Percentiles rank a stretch among this genome's conserved stretches.
phyloP scores from a whole-genome alignment of 2,113 vertebrate genomes.

The Ranitomeya imitator region DNA sequence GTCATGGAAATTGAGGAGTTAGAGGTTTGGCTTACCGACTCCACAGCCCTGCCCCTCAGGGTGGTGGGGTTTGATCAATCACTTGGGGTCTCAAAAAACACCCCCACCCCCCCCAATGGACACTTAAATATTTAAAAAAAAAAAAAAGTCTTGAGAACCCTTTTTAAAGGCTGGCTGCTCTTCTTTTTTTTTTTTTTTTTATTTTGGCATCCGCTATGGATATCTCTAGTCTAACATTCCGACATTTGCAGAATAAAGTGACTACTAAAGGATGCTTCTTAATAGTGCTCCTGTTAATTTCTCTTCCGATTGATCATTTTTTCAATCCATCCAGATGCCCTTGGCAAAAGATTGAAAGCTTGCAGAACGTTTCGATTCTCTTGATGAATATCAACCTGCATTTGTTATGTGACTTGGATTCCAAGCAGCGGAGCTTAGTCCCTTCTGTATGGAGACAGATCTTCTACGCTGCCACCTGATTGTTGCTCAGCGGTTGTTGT shows the following conservation, averaged over 20 bases:
- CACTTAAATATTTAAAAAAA: no score
- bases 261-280: slow-evolving; percentile 17
- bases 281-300: slow-evolving; percentile 38
- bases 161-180: not conserved
- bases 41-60: no score
- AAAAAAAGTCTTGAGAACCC: not conserved
- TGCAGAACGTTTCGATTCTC: slow-evolving; percentile 1
- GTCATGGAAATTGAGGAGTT: no score
- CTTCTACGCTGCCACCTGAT: not conserved
- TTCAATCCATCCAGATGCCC: slow-evolving; percentile 23
- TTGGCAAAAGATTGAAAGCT: slow-evolving; percentile 50
- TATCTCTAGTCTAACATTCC: slow-evolving; percentile 23
- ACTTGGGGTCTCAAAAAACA: no score
- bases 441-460: not conserved
- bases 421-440: not conserved
- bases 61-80: no score
- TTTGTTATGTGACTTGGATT: not conserved
- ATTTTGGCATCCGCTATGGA: not conserved
- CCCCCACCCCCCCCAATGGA: no score
- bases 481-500: not conserved
- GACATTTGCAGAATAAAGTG: slow-evolving; percentile 1
- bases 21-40: no score
- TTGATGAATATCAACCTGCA: slow-evolving; percentile 5
- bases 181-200: not conserved
- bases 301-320: slow-evolving; percentile 41